Percentiles rank a stretch among this genome's conserved stretches.
Conservation (phyloP, 2,113 vertebrate genomes). For the Callipepla californica region DNA sequence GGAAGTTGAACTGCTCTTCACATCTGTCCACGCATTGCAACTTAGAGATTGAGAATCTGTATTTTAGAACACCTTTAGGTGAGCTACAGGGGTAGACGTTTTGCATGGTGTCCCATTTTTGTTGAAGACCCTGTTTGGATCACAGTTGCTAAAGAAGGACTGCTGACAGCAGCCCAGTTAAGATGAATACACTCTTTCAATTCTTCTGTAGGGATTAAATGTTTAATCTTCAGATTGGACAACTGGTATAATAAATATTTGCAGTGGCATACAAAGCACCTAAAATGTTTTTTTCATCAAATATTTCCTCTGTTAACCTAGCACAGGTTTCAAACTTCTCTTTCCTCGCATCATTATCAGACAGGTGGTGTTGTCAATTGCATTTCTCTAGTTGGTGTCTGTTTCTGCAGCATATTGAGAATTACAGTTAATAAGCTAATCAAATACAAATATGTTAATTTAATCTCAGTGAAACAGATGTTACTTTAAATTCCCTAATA, state of each 20-base stretch:
- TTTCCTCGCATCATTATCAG: constrained; percentile 2
- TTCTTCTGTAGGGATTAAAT: neutral
- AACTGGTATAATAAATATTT: neutral
- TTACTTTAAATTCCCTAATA: constrained; percentile 55
- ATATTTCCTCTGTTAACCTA: neutral
- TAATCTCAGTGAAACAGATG: constrained; percentile 57
- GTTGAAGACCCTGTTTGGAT: neutral
- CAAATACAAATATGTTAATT: constrained; percentile 63
- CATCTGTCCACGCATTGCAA: neutral
- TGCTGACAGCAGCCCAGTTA: neutral
- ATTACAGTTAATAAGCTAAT: constrained; percentile 66
- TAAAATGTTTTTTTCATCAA: neutral
- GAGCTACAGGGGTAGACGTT: neutral
- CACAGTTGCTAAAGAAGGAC: neutral
- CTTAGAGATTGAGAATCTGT: neutral
- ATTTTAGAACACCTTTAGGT: neutral
- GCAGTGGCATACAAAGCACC: neutral
- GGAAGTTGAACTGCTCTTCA: neutral
- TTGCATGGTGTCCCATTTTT: neutral
- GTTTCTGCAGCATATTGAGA: constrained; percentile 60
- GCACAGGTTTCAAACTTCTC: neutral
- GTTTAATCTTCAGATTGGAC: neutral
- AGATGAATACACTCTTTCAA: neutral
- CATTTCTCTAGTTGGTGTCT: constrained; percentile 17
- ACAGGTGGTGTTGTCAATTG: constrained; percentile 64